Conservation (phyloP, 2,113 vertebrate genomes). For the Cervus canadensis region DNA sequence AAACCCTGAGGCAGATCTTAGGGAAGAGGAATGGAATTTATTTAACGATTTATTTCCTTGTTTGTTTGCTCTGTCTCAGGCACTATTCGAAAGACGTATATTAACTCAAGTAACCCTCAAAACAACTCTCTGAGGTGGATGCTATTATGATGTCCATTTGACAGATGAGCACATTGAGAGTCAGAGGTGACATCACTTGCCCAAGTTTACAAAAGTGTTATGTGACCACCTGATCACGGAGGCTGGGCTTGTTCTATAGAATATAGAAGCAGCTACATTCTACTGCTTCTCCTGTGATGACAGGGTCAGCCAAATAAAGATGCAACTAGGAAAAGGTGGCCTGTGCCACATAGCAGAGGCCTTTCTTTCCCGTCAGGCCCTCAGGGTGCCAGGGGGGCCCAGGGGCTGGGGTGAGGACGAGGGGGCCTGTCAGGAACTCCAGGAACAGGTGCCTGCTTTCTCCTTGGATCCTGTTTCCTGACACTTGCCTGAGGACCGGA, state of each 20-base stretch:
- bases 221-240: background rate
- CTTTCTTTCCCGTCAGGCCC: background rate
- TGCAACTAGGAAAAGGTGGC: background rate
- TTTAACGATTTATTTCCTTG: background rate
- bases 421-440: conserved; percentile 30
- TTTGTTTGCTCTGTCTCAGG: background rate
- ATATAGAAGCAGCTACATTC: background rate
- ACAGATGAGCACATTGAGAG: conserved; percentile 15
- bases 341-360: background rate
- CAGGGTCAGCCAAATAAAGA: conserved; percentile 40
- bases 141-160: background rate
- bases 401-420: background rate
- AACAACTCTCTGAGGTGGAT: background rate
- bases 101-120: background rate
- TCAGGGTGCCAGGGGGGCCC: background rate
- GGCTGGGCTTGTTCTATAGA: background rate
- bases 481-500: conserved; percentile 44
- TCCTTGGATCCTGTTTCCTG: conserved; percentile 58
- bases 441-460: conserved; percentile 65
- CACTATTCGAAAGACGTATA: background rate
- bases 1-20: background rate
- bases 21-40: background rate
- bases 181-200: background rate
- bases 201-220: background rate
- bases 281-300: background rate